These are phyloP conservation scores for Hydrophis major DNA, from an alignment of 2,797 vertebrate genomes.

Conservation along the genomic window DNA sequence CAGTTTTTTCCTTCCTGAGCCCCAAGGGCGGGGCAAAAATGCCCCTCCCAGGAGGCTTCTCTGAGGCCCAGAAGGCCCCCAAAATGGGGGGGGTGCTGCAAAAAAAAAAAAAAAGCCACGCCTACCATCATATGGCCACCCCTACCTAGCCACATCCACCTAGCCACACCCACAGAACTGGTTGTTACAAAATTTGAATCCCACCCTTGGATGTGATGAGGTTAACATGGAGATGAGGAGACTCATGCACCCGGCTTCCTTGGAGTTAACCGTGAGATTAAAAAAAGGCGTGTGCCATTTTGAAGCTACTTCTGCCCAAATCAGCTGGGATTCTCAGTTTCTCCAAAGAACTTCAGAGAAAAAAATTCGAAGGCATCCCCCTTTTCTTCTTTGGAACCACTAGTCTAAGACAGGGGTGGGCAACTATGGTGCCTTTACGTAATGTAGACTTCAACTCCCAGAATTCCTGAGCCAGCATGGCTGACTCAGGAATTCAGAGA, in stretches of 20 bases:
- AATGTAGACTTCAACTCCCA: background rate
- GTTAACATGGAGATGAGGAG: background rate
- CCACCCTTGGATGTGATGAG: background rate
- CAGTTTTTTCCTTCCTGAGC: too few relatives aligned
- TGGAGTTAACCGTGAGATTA: background rate
- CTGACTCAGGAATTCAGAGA: background rate
- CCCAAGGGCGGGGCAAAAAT: too few relatives aligned
- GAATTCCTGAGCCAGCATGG: background rate
- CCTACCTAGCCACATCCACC: too few relatives aligned
- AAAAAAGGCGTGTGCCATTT: background rate
- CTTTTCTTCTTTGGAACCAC: background rate
- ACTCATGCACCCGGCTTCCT: background rate
- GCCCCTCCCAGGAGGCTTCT: too few relatives aligned
- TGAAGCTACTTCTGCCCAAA: background rate
- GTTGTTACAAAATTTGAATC: too few relatives aligned
- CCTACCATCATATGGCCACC: too few relatives aligned
- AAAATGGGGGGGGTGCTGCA: too few relatives aligned
- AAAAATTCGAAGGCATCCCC: background rate
- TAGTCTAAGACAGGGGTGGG: background rate
- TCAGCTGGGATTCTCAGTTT: background rate
- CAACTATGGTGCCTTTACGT: background rate
- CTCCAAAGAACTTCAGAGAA: background rate
- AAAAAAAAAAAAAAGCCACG: too few relatives aligned
- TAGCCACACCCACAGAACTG: too few relatives aligned
- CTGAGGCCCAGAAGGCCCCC: too few relatives aligned